These are phyloP conservation scores for Apotomis turbidana DNA, from an alignment of 2,888 invertebrate genomes.

Conservation along the genomic window DNA sequence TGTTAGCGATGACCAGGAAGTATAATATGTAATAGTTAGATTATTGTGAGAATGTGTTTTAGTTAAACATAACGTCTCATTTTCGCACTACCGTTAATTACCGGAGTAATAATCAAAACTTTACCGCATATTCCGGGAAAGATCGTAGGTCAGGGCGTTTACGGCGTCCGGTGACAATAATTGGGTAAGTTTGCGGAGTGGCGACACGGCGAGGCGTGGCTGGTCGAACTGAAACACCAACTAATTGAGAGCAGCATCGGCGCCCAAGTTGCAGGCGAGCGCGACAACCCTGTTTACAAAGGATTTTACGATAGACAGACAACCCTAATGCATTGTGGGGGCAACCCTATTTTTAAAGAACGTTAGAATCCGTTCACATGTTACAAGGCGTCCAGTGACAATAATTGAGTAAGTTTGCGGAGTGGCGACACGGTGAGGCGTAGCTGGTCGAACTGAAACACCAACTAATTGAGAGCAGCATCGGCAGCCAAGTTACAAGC, in stretches of 20 bases:
- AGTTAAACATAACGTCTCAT: neutral
- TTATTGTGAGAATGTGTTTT: neutral
- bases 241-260: slow-evolving; percentile 59
- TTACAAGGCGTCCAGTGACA: slow-evolving; percentile 52
- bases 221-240: slow-evolving; percentile 53
- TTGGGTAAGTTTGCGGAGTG: slow-evolving; percentile 63
- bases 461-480: slow-evolving; percentile 61
- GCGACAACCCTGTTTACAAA: slow-evolving; percentile 15
- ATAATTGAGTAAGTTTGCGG: slow-evolving; percentile 66
- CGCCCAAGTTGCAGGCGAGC: slow-evolving; percentile 14
- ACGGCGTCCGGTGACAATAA: slow-evolving; percentile 60
- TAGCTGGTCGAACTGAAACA: slow-evolving; percentile 50
- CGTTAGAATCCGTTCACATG: too few species aligned
- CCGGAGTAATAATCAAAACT: slow-evolving; percentile 13
- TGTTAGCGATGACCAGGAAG: too few species aligned
- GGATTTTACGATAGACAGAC: neutral
- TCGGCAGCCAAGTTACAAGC: slow-evolving; percentile 11
- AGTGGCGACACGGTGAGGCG: slow-evolving; percentile 50
- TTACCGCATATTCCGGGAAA: slow-evolving; percentile 14
- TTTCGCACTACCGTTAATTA: slow-evolving; percentile 3
- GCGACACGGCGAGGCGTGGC: slow-evolving; percentile 47
- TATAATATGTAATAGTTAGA: too few species aligned
- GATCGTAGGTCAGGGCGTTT: slow-evolving; percentile 38
- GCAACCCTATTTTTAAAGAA: too few species aligned
- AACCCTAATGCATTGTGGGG: too few species aligned